These are phyloP conservation scores for Eleginops maclovinus DNA, from an alignment of 2,113 vertebrate genomes.

Conservation along the genomic window DNA sequence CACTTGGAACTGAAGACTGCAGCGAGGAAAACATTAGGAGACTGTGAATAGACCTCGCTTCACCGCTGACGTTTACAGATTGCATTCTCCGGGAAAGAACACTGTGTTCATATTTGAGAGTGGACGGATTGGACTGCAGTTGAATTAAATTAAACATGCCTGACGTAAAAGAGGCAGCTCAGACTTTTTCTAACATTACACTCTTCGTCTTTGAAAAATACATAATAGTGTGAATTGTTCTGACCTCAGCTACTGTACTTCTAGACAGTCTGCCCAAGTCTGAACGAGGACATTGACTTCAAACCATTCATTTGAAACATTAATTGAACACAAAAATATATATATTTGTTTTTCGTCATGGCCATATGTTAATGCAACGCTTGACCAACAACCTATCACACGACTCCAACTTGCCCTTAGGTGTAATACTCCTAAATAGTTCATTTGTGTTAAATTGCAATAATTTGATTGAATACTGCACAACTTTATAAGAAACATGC, in stretches of 20 bases:
- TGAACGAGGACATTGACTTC: neutral
- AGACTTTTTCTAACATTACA: neutral
- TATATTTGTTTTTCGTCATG: neutral
- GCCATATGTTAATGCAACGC: neutral
- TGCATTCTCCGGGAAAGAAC: conserved; percentile 7
- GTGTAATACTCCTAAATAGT: neutral
- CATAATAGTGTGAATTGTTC: neutral
- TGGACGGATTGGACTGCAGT: neutral
- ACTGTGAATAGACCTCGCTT: neutral
- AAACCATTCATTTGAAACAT: neutral
- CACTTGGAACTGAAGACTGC: conserved; percentile 17
- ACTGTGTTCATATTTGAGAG: conserved; percentile 24
- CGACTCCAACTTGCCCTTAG: neutral
- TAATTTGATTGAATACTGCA: neutral
- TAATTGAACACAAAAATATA: neutral
- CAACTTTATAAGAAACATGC: neutral
- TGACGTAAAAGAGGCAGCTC: neutral
- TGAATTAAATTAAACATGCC: neutral
- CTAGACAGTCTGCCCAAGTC: neutral
- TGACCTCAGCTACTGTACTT: neutral
- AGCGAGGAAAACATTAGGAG: neutral
- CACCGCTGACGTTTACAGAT: conserved; percentile 13
- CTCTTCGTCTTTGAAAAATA: neutral
- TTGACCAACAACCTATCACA: neutral
- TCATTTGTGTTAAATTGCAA: neutral